phyloP scores from a whole-genome alignment of 2,113 vertebrate genomes.

The Myrmecobius fasciatus region DNA sequence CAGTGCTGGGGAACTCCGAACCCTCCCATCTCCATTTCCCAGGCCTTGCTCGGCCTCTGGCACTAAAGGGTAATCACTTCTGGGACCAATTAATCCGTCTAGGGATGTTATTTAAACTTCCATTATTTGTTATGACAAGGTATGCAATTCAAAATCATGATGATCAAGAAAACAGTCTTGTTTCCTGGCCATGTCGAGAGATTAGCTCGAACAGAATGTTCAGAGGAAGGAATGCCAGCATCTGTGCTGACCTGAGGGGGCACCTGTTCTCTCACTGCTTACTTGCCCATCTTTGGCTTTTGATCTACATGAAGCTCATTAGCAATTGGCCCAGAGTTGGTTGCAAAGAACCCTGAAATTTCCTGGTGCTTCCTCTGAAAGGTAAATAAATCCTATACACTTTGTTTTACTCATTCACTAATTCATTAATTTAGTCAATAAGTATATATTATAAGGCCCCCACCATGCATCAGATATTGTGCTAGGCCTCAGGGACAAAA shows the following conservation, averaged over 20 bases:
- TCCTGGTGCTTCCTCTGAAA: neutral
- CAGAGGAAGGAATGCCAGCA: neutral
- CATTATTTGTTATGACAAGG: conserved; percentile 52
- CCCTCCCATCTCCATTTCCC: conserved; percentile 30
- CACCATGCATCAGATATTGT: neutral
- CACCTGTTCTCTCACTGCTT: neutral
- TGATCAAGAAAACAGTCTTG: conserved; percentile 50
- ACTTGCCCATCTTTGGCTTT: conserved; percentile 20
- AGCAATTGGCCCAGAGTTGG: neutral
- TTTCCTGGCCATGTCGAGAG: conserved; percentile 49
- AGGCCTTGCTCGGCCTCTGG: conserved; percentile 42
- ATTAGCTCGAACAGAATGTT: neutral
- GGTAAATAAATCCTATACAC: neutral
- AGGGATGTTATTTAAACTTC: conserved; percentile 53
- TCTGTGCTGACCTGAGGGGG: conserved; percentile 16
- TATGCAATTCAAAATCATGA: conserved; percentile 57
- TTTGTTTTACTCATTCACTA: neutral
- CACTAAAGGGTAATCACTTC: conserved; percentile 65
- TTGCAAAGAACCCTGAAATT: neutral
- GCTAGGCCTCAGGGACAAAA: neutral
- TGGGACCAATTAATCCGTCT: conserved; percentile 55
- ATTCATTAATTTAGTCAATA: neutral
- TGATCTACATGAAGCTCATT: neutral
- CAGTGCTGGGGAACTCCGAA: conserved; percentile 38
- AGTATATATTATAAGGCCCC: neutral